These are phyloP conservation scores for Lamproptera curius DNA, from an alignment of 2,888 invertebrate genomes.

Conservation along the genomic window DNA sequence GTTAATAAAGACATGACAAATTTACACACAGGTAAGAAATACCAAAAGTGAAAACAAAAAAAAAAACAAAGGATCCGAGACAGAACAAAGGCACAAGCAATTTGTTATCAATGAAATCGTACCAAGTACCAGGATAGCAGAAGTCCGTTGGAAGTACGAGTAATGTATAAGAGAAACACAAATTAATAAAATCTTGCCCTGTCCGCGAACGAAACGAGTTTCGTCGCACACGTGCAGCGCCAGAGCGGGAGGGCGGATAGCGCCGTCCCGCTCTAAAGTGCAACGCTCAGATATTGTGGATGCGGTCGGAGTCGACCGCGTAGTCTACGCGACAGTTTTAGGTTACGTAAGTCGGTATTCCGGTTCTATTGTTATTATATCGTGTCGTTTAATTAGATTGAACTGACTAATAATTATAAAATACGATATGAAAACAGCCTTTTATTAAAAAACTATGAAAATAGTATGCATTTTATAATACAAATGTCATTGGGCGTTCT, in stretches of 20 bases:
- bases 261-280: slow-evolving; percentile 42
- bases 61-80: no score
- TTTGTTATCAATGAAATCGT: slow-evolving; percentile 72
- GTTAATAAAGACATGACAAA: no score
- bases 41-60: no score
- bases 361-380: slow-evolving; percentile 30
- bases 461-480: no score
- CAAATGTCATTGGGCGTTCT: no score
- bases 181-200: slow-evolving; percentile 74
- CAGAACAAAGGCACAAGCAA: slow-evolving; percentile 72
- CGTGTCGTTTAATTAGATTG: slow-evolving; percentile 1
- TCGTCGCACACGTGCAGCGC: slow-evolving; percentile 69
- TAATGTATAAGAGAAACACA: slow-evolving; percentile 57
- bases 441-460: no score
- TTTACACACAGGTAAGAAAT: no score
- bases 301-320: slow-evolving; percentile 31
- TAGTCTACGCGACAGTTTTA: slow-evolving; percentile 28
- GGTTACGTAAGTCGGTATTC: slow-evolving; percentile 31
- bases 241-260: slow-evolving; percentile 39
- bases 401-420: not conserved
- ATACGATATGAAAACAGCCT: slow-evolving; percentile 7
- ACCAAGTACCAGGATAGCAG: slow-evolving; percentile 51
- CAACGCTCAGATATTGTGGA: slow-evolving; percentile 52
- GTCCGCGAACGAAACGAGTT: slow-evolving; percentile 66
- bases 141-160: slow-evolving; percentile 42